Evolutionary conservation across 2,888 invertebrate genomes (phyloP).

Genomic region (Zele albiditarsus): DNA sequence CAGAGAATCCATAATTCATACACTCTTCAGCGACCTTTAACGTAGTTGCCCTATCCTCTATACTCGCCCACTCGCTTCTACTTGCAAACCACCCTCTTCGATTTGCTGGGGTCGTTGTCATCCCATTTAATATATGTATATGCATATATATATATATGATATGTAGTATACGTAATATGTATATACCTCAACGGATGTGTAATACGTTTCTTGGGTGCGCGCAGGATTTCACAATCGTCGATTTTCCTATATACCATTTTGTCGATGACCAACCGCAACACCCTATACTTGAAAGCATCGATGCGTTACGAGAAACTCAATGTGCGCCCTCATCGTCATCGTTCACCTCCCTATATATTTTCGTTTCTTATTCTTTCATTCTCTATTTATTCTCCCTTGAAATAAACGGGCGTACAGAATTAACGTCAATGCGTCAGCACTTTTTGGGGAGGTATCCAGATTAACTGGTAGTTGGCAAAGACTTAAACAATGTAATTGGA

Average conservation of each 20-base stretch:
- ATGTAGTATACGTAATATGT: background rate
- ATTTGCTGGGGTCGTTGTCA: background rate
- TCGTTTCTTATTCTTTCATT: constrained; percentile 10
- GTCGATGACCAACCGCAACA: background rate
- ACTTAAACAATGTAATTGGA: constrained; percentile 33
- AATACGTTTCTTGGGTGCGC: too few species aligned
- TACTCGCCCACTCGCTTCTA: background rate
- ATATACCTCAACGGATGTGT: too few species aligned
- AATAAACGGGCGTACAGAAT: constrained; percentile 48
- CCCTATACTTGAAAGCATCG: too few species aligned
- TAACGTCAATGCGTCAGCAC: constrained; percentile 66
- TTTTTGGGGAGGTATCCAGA: constrained; percentile 39
- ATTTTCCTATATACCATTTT: constrained; percentile 3
- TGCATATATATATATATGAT: background rate
- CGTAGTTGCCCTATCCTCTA: background rate
- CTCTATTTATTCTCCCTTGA: constrained; percentile 1
- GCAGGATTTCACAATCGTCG: background rate
- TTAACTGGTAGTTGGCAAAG: background rate
- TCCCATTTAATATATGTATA: background rate
- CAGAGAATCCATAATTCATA: constrained; percentile 58
- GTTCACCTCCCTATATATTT: background rate
- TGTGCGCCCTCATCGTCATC: too few species aligned
- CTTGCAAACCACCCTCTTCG: background rate
- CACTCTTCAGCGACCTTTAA: constrained; percentile 51
- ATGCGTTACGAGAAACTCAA: too few species aligned